Evolutionary conservation across 2,113 vertebrate genomes (phyloP).

Genomic region (Nansenia antarctica): DNA sequence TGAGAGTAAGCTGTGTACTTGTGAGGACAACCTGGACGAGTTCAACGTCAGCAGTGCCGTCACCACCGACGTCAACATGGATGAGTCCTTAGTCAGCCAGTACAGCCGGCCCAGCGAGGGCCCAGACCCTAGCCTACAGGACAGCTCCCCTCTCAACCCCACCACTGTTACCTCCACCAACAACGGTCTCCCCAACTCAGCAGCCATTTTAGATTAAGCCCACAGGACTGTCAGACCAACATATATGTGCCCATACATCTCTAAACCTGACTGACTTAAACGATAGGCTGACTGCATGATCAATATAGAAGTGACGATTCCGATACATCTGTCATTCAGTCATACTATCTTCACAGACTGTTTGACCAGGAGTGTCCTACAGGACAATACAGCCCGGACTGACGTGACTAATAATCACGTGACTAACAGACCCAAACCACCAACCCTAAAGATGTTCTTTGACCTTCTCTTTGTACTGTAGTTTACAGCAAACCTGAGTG

Average conservation of each 20-base stretch:
- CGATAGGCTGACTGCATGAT: conserved; percentile 58
- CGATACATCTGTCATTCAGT: conserved; percentile 34
- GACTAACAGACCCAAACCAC: conserved; percentile 26
- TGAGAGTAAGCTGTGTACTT: conserved; percentile 82
- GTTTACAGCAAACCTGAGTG: conserved; percentile 51
- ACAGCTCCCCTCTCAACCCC: conserved; percentile 74
- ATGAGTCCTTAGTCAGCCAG: conserved; percentile 89
- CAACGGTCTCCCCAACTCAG: conserved; percentile 69
- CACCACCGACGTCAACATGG: conserved; percentile 86
- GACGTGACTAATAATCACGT: conserved; percentile 14
- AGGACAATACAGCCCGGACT: conserved; percentile 63
- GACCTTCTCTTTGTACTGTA: conserved; percentile 39
- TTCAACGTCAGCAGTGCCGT: conserved; percentile 85
- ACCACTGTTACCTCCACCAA: conserved; percentile 34
- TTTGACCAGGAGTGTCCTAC: conserved; percentile 67
- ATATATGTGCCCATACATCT: conserved; percentile 49
- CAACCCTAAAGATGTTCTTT: conserved; percentile 46
- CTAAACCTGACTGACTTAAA: conserved; percentile 54
- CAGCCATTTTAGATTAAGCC: conserved; percentile 62
- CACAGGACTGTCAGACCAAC: conserved; percentile 62
- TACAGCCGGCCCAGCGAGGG: conserved; percentile 83
- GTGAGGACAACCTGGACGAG: conserved; percentile 85
- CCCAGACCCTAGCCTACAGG: conserved; percentile 67
- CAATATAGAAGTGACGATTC: conserved; percentile 49
- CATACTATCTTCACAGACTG: conserved; percentile 31